Base-by-base conservation (phyloP, 2,888 invertebrate species). In the Julus scanicus region DNA sequence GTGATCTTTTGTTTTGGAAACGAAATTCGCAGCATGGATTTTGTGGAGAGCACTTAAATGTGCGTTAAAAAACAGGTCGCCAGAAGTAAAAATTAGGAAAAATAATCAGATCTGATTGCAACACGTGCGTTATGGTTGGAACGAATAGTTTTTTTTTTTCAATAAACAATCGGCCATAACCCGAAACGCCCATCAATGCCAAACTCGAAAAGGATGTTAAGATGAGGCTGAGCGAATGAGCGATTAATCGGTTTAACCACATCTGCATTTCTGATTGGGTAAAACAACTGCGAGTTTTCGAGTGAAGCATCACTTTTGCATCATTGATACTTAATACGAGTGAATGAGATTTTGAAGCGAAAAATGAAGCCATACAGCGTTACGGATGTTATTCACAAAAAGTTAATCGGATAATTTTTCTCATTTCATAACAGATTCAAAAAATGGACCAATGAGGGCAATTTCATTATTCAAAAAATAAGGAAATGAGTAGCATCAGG, bases 11-110 rank as follows among this genome's bases (percentile, higher is more conserved):
- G 29, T 71, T 71, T 71, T 29, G 71, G 71, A 71, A 71, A 71
- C 71, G 71, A 71, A 71, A 71, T 29, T 71, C 71, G 11, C 71
- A 71, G 71, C 71, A 71, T 71, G 71, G 71, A 71, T 71, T 71
- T 71, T 71, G 71, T 71, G 9, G 71, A 71, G 71, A 71, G 71
- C 71, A 71, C 71, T 71, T 71, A 71, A 71, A 71, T 11, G 71
- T n/a, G 20, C 71, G 71, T 29, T 71, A 29, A 71, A 8, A 44
- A 71, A 71, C 71, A 71, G 71, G 71, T 71, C 29, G 29, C 29
- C 71, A 11, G 71, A 71, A 29, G 8, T 29, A 29, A 71, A 63
- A 17, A 29, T 29, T n/a, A 29, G 29, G 29, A 71, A 71, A 71
- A 71, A 71, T 71, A 71, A 71, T 71, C 71, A 71, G 29, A 71